Conservation (phyloP, 2,797 vertebrate genomes). For the Catamblyrhynchus diadema region DNA sequence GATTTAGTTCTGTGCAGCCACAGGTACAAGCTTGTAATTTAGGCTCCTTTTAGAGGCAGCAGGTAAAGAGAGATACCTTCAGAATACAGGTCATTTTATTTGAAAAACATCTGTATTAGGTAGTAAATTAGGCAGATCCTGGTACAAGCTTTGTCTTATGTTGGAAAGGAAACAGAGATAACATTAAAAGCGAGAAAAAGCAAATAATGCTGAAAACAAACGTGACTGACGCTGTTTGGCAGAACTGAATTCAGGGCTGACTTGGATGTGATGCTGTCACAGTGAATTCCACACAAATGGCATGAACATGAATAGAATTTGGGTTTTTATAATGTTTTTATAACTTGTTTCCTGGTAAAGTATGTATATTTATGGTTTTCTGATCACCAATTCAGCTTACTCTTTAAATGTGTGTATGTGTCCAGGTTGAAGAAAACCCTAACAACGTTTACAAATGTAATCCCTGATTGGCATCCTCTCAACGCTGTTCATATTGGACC, state of each 20-base stretch:
- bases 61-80: neutral
- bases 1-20: neutral
- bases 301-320: neutral
- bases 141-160: neutral
- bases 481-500: slow-evolving; percentile 80
- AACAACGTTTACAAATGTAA: slow-evolving; percentile 84
- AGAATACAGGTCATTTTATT: neutral
- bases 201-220: neutral
- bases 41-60: neutral
- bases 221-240: neutral
- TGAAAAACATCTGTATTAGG: neutral
- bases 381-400: neutral
- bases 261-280: neutral
- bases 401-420: neutral
- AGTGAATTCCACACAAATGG: neutral
- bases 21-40: neutral
- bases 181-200: neutral
- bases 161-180: neutral
- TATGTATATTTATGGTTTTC: neutral
- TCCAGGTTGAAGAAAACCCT: slow-evolving; percentile 81
- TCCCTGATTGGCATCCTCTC: slow-evolving; percentile 87
- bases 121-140: neutral
- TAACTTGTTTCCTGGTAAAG: neutral
- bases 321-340: neutral
- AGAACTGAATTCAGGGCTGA: neutral